phyloP scores from a whole-genome alignment of 2,888 invertebrate genomes.

The Agrochola litura region DNA sequence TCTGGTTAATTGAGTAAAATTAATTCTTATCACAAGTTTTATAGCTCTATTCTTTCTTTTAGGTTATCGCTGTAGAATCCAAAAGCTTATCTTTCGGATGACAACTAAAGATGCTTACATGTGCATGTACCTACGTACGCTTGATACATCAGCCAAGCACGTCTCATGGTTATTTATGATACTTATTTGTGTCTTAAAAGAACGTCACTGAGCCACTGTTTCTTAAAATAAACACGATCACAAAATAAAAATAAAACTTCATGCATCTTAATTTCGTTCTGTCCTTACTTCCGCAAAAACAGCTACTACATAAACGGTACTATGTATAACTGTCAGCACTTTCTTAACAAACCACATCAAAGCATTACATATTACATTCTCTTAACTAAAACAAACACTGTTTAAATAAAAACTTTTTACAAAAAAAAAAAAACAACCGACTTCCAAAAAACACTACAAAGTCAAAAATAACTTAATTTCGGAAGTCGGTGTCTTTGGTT shows the following conservation, averaged over 20 bases:
- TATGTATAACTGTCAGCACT: neutral
- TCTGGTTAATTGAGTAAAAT: neutral
- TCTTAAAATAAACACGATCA: constrained; percentile 12
- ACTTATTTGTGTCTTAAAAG: neutral
- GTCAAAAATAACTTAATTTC: too few species aligned
- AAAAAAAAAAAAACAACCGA: too few species aligned
- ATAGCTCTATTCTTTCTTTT: neutral
- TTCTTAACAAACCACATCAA: constrained; percentile 10
- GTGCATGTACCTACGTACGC: neutral
- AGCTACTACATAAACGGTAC: neutral
- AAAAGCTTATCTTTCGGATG: neutral
- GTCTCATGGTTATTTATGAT: constrained; percentile 7
- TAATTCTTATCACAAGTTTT: neutral
- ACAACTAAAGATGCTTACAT: neutral
- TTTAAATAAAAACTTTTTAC: too few species aligned
- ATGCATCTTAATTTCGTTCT: neutral
- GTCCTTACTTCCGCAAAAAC: neutral
- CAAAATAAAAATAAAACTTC: neutral
- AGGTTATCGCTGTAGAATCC: neutral
- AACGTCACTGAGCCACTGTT: neutral
- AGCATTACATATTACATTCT: constrained; percentile 3
- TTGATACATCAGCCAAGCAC: neutral
- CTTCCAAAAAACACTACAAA: too few species aligned
- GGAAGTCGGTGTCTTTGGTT: too few species aligned
- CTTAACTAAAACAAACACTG: neutral